These are phyloP conservation scores for Entelurus aequoreus DNA, from an alignment of 2,113 vertebrate genomes.

Conservation along the genomic window DNA sequence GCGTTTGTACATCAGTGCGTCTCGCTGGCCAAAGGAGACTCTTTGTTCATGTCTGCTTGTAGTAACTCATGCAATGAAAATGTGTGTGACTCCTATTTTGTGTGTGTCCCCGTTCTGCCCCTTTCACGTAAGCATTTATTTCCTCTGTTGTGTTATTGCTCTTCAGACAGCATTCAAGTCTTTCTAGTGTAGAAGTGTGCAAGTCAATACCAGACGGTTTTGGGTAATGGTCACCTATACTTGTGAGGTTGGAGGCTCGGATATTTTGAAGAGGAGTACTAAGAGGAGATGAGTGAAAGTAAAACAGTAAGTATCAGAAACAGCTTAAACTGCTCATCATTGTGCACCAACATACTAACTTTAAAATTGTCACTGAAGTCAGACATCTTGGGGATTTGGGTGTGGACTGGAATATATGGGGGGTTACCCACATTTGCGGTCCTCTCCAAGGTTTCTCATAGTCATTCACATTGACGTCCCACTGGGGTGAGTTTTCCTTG, in stretches of 20 bases:
- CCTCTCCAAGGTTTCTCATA: no score
- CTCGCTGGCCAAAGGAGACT: conserved; percentile 18
- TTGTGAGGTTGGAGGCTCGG: conserved; percentile 25
- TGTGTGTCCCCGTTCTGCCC: conserved; percentile 38
- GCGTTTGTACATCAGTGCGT: conserved; percentile 35
- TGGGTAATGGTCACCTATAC: conserved; percentile 44
- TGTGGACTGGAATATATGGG: no score
- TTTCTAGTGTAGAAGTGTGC: conserved; percentile 22
- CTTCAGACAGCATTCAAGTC: conserved; percentile 12
- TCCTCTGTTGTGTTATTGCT: conserved; percentile 16
- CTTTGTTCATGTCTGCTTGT: conserved; percentile 38
- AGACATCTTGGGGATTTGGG: no score
- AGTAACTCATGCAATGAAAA: conserved; percentile 18
- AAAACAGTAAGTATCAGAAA: conserved; percentile 9
- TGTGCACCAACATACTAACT: neutral
- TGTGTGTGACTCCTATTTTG: conserved; percentile 21
- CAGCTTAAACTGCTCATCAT: neutral
- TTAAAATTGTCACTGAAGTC: no score
- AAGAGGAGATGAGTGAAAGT: conserved; percentile 22
- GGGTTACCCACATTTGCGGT: no score
- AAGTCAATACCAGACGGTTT: conserved; percentile 28
- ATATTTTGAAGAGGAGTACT: conserved; percentile 43
- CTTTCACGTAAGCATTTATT: conserved; percentile 15
- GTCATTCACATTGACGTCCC: no score
- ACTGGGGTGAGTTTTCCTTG: no score